Evolutionary conservation across 2,113 vertebrate species (phyloP).

Genomic region (Cyprinodon brontotheroides): DNA sequence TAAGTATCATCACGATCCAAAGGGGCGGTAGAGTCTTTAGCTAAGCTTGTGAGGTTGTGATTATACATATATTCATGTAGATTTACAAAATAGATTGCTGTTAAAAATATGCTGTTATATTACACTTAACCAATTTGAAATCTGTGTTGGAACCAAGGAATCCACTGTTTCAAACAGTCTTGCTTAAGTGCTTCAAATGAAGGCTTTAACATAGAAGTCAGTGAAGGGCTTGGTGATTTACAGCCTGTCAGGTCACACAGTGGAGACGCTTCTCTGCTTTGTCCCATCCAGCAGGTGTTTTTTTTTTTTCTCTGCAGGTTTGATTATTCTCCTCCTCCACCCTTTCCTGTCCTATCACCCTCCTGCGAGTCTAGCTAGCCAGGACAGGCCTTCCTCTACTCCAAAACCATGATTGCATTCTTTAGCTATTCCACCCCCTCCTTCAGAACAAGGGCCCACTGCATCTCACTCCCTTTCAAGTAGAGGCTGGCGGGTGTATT

Average conservation of each 20-base stretch:
- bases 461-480: conserved; percentile 72
- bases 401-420: conserved; percentile 74
- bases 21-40: background rate
- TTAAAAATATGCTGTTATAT: no score
- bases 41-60: no score
- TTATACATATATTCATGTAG: no score
- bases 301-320: conserved; percentile 36
- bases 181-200: conserved; percentile 13
- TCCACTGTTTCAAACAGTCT: background rate
- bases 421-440: conserved; percentile 70
- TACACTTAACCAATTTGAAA: background rate
- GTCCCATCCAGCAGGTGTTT: conserved; percentile 64
- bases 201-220: conserved; percentile 2
- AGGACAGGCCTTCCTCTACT: conserved; percentile 67
- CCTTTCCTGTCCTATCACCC: conserved; percentile 23
- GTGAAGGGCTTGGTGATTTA: conserved; percentile 38
- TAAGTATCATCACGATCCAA: no score
- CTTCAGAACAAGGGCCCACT: conserved; percentile 67
- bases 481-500: conserved; percentile 62
- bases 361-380: conserved; percentile 61
- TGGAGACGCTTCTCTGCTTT: conserved; percentile 56
- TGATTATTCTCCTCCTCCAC: conserved; percentile 9
- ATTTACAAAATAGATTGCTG: no score
- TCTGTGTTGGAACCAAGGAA: background rate
- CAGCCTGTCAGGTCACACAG: conserved; percentile 46